phyloP scores from a whole-genome alignment of 1,140 invertebrate genomes.

The Caenorhabditis latens region DNA sequence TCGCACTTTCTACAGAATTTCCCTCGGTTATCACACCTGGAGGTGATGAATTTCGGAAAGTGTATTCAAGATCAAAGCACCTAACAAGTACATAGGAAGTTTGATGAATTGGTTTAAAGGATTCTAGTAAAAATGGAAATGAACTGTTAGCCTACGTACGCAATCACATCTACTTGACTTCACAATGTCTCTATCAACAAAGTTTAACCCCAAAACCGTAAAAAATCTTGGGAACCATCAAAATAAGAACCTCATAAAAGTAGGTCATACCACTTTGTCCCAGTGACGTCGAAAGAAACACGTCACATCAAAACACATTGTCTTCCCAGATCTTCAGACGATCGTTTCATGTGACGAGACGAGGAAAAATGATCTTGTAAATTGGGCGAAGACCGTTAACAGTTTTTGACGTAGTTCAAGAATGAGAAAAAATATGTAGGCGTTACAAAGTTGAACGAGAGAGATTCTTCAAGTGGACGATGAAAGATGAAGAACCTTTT shows the following conservation, averaged over 20 bases:
- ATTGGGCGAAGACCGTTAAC: constrained; percentile 35
- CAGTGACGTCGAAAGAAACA: background rate
- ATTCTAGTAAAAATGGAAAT: no score
- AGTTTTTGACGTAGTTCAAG: background rate
- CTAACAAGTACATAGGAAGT: background rate
- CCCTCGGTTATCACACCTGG: background rate
- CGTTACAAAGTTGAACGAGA: constrained; percentile 21
- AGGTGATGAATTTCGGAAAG: background rate
- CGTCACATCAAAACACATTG: constrained; percentile 8
- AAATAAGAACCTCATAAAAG: constrained; percentile 14
- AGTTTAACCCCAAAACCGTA: background rate
- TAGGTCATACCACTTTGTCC: background rate
- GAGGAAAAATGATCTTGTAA: constrained; percentile 3
- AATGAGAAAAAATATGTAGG: background rate
- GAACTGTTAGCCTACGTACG: no score
- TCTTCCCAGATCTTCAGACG: background rate
- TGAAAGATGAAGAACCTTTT: background rate
- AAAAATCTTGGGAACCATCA: background rate
- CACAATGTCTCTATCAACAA: no score
- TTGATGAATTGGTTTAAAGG: background rate
- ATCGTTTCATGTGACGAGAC: constrained; percentile 28
- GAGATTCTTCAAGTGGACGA: background rate
- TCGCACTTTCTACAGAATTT: no score
- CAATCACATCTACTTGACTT: no score
- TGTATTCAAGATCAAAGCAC: background rate